Base-by-base conservation (phyloP, 1,140 invertebrate species). In the Parasteatoda tepidariorum region DNA sequence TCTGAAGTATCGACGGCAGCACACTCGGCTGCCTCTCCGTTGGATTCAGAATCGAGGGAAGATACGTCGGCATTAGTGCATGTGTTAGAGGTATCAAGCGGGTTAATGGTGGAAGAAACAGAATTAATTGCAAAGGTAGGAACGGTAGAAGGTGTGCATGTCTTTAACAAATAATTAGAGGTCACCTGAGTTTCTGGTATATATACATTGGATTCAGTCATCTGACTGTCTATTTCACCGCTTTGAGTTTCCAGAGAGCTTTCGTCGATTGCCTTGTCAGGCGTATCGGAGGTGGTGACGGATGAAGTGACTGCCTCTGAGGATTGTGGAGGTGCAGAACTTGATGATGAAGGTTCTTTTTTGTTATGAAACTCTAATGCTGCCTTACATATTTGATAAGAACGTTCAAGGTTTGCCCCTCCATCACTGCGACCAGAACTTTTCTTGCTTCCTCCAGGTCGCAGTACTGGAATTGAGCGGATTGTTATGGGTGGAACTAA, bases 321-420 rank as follows among this genome's bases (percentile, higher is more conserved):
- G 0, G 31, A n/a, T 24, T 73, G 48, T 13, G 41, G 7, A n/a
- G n/a, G 18, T 31, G 18, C 6, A 28, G 62, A 26, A 31, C 28
- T 22, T 89, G n/a, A 22, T 15, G 68, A 26, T 33, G 22, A 2
- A 28, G 68, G 26, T 11, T 83, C 70, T 41, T 66, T 64, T 48
- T 97, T 97, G 0, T 94, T 95, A 87, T 94, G 96, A 87, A 95
- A 97, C 89, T 97, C 95, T 84, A 98, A 96, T 66, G 97, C 96
- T 54, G 95, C 95, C 89, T 97, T 95, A 89, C 96, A 98, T 86
- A 98, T 98, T 89, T 98, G 96, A 88, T 97, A 96, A 86, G 96
- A 98, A 34, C 97, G 91, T 88, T 97, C 96, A 15, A 98, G 90
- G 89, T 98, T 98, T 7, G 97, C 94, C 28, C 94, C 94, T 4